Percentiles rank a stretch among this genome's conserved stretches.
These are phyloP conservation scores for Pteropus alecto DNA, from an alignment of 2,113 vertebrate species.

Conservation along the genomic window DNA sequence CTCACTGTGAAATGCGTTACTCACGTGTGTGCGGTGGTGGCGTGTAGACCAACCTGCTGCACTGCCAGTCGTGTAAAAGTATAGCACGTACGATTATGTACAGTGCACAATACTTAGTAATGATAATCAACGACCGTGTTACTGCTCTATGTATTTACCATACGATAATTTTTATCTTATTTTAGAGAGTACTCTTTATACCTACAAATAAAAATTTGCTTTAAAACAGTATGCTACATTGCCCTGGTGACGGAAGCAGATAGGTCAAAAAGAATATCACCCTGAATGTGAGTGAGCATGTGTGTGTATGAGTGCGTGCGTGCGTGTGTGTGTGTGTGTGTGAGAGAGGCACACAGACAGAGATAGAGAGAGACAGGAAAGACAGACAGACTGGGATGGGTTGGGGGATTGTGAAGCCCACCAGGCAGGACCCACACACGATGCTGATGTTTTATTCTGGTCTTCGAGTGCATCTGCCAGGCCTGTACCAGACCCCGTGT, in stretches of 20 bases:
- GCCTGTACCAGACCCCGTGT: background rate
- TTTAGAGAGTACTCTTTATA: background rate
- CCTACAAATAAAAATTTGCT: background rate
- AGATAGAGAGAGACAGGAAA: background rate
- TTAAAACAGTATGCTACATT: conserved; percentile 80
- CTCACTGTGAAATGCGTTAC: no score
- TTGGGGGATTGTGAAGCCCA: background rate
- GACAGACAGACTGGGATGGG: background rate
- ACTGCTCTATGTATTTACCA: background rate
- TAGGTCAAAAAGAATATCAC: conserved; percentile 80
- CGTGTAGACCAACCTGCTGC: background rate
- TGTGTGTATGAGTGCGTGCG: background rate
- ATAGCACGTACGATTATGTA: no score
- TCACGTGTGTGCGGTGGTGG: background rate
- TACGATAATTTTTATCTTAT: background rate
- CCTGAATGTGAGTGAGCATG: rapidly evolving
- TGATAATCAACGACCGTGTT: background rate
- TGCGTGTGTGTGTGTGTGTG: background rate
- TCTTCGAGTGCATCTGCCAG: background rate
- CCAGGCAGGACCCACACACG: background rate
- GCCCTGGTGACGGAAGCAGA: conserved; percentile 90
- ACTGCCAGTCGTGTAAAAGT: background rate
- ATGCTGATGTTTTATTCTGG: rapidly evolving
- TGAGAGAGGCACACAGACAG: background rate
- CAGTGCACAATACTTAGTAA: background rate